Base-by-base conservation (phyloP, 2,797 vertebrate genomes). In the Apogon talboti region DNA sequence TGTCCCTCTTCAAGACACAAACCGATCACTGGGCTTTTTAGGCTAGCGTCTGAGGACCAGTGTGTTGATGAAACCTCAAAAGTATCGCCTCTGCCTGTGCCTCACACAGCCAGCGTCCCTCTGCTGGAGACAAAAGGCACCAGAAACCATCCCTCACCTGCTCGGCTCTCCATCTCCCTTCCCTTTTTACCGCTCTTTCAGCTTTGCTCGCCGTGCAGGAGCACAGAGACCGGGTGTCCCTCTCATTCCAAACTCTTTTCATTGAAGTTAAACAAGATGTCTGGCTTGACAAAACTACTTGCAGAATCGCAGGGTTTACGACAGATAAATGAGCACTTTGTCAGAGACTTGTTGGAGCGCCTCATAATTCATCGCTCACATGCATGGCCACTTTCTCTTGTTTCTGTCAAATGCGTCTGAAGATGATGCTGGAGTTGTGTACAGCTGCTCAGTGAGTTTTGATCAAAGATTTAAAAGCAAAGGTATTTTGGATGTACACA, bases 1-100 rank as follows among this genome's bases (percentile, higher is more conserved):
- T 93, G 95, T 92, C 89, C 96, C 75, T 93, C 96, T 94, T 93
- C 96, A 92, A 94, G 97, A 91, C 93, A 94, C 93, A 93, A 95
- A 93, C 92, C 96, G 91, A 85, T 96, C 98, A 79, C 89, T 88
- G 94, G 95, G 91, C 89, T 96, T 93, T 95, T 95, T 92, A 95
- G 95, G 89, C 91, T 95, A 90, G 90, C 91, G 88, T 93, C 13
- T 58, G 64, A 81, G 52, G 66, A 68, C 54, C 47, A 28, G 21
- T 46, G 33, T 59, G 46, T 45, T 18, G 30, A 38, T 53, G 28
- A 12, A 63, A 49, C 37, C 46, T 62, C 59, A 55, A 44, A 52
- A 30, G 3, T 40, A 66, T 52, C 11, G 21, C 69, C 71, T 73
- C 78, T 76, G 81, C 65, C 67, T 85, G 77, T 87, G 87, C 78